Percentiles rank a stretch among this genome's conserved stretches.
These are phyloP conservation scores for Coelopa frigida DNA, from an alignment of 1,140 invertebrate genomes.

Conservation along the genomic window DNA sequence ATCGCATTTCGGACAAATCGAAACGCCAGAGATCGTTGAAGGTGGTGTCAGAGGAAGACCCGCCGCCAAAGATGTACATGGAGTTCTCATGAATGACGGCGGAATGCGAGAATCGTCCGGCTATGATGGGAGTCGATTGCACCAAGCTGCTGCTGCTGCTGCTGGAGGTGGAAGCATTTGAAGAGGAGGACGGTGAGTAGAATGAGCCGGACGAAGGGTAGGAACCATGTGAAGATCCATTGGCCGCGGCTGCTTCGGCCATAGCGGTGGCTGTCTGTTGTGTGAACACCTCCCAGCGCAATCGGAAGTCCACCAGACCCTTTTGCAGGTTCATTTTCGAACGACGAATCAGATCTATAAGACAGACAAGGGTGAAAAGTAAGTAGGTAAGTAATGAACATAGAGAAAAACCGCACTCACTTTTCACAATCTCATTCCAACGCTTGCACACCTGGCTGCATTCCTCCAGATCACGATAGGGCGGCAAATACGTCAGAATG, in stretches of 20 bases:
- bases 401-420: no score
- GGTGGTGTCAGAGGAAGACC: conserved; percentile 87
- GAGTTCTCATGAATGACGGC: conserved; percentile 74
- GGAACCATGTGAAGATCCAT: no score
- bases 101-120: conserved; percentile 86
- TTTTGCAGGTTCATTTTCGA: conserved; percentile 37
- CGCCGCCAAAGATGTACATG: conserved; percentile 95
- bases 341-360: conserved; percentile 35
- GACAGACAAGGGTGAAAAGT: background rate
- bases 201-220: background rate
- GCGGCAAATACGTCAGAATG: conserved; percentile 79
- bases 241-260: conserved; percentile 13
- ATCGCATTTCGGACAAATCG: conserved; percentile 76
- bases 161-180: background rate
- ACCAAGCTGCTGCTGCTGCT: background rate
- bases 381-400: background rate
- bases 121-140: conserved; percentile 63
- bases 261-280: conserved; percentile 22
- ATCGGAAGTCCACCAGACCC: conserved; percentile 31
- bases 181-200: no score
- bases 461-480: conserved; percentile 80
- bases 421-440: conserved; percentile 73
- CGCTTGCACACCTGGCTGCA: conserved; percentile 78
- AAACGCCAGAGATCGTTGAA: conserved; percentile 96
- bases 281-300: conserved; percentile 36